Evolutionary conservation across 2,113 vertebrate genomes (phyloP).

Genomic region (Centropus bengalensis): DNA sequence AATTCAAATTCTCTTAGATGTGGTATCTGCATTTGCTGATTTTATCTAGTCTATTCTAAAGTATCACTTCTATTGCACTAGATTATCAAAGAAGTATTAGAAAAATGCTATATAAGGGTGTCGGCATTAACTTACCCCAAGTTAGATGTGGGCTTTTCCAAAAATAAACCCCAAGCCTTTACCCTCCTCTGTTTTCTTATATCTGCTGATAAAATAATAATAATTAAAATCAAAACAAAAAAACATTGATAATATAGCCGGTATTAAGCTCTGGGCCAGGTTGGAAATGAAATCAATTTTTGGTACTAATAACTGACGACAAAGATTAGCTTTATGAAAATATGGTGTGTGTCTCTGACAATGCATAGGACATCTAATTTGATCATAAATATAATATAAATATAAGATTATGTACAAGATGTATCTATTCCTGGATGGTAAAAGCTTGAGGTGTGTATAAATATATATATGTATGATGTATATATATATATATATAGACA

Average conservation of each 20-base stretch:
- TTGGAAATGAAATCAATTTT: conserved; percentile 86
- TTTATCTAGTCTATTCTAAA: conserved; percentile 61
- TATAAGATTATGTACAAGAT: conserved; percentile 39
- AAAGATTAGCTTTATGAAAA: conserved; percentile 80
- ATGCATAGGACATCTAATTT: conserved; percentile 82
- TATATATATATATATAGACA: not conserved
- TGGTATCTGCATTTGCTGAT: conserved; percentile 64
- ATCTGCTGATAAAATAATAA: not conserved
- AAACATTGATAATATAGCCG: conserved; percentile 51
- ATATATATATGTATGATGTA: not conserved
- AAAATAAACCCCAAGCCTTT: conserved; percentile 64
- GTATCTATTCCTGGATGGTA: conserved; percentile 66
- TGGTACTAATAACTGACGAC: conserved; percentile 76
- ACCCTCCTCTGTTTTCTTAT: conserved; percentile 80
- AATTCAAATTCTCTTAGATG: conserved; percentile 59
- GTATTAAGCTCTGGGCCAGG: conserved; percentile 84
- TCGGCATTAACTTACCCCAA: conserved; percentile 58
- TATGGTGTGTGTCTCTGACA: conserved; percentile 87
- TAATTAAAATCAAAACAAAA: not conserved
- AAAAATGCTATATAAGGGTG: conserved; percentile 68
- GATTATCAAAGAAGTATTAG: conserved; percentile 68
- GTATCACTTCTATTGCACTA: conserved; percentile 70
- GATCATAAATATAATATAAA: conserved; percentile 39
- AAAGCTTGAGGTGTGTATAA: conserved; percentile 63
- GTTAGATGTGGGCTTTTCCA: conserved; percentile 56